Percentiles rank a stretch among this genome's conserved stretches.
phyloP scores from a whole-genome alignment of 2,797 vertebrate genomes.

The Tolypeutes matacus region DNA sequence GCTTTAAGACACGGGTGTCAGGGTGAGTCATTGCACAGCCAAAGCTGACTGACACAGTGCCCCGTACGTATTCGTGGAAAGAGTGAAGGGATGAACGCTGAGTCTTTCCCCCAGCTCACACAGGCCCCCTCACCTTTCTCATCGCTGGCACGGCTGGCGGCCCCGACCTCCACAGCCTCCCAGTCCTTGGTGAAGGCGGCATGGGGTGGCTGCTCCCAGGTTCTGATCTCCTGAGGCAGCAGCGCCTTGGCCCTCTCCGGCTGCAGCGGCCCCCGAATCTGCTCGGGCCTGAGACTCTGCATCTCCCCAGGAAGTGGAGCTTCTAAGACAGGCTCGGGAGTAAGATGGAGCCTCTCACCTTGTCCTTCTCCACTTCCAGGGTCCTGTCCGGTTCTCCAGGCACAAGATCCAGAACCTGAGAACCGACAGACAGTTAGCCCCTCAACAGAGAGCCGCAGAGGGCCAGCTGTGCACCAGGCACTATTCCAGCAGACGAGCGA shows the following conservation, averaged over 20 bases:
- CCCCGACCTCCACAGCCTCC: constrained; percentile 67
- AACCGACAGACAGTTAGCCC: background rate
- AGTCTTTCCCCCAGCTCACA: background rate
- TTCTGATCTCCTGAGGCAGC: constrained; percentile 58
- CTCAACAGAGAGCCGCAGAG: background rate
- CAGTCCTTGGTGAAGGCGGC: constrained; percentile 4
- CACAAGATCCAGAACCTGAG: constrained; percentile 35
- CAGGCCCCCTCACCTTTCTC: constrained; percentile 63
- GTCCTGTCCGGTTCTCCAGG: background rate
- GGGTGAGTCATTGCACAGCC: background rate
- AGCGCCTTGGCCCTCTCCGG: background rate
- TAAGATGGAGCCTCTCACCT: background rate
- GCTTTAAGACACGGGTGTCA: background rate
- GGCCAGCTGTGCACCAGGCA: rapidly evolving
- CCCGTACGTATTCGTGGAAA: too few species aligned
- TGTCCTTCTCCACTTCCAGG: background rate
- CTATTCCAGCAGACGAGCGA: rapidly evolving
- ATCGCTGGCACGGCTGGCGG: background rate
- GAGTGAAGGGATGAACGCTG: background rate
- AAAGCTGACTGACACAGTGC: background rate
- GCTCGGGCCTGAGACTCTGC: constrained; percentile 70
- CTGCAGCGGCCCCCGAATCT: constrained; percentile 55
- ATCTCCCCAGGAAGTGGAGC: background rate
- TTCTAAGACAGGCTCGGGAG: background rate
- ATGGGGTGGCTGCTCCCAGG: constrained; percentile 54